These are phyloP conservation scores for Pseudeuparius sepicola DNA, from an alignment of 2,888 invertebrate genomes.

Conservation along the genomic window DNA sequence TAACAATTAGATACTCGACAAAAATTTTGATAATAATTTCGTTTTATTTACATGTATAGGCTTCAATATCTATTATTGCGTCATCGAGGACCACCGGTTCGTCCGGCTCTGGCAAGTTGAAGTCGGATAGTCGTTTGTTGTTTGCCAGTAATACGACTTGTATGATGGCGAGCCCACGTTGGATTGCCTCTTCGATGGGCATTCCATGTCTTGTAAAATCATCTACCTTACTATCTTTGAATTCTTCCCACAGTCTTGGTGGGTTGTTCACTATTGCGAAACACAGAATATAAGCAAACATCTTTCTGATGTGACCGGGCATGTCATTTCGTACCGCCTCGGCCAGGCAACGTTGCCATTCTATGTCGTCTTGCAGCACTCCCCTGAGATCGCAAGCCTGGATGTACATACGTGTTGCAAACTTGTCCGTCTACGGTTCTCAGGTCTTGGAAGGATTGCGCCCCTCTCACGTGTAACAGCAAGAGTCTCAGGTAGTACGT, in stretches of 20 bases:
- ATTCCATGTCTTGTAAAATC: not conserved
- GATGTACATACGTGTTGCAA: constrained; percentile 1
- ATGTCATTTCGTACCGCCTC: not conserved
- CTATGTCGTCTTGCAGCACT: constrained; percentile 4
- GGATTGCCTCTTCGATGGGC: not conserved
- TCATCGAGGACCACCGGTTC: not conserved
- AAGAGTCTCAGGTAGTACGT: constrained; percentile 1
- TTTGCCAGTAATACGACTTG: not conserved
- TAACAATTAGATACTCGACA: too few relatives aligned
- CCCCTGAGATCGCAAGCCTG: constrained; percentile 3
- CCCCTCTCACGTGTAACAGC: not conserved
- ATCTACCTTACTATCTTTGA: not conserved
- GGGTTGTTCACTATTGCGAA: too few relatives aligned
- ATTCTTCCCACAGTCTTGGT: not conserved
- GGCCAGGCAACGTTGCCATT: not conserved
- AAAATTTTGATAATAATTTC: too few relatives aligned
- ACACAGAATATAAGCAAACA: too few relatives aligned
- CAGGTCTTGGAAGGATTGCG: not conserved
- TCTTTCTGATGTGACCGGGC: too few relatives aligned
- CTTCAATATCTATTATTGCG: not conserved
- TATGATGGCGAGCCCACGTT: not conserved
- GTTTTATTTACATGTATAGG: too few relatives aligned
- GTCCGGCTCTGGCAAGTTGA: constrained; percentile 2
- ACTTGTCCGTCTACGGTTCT: not conserved
- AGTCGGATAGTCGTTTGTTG: not conserved